These are phyloP conservation scores for Bicyclus anynana DNA, from an alignment of 1,140 invertebrate species.

Conservation along the genomic window DNA sequence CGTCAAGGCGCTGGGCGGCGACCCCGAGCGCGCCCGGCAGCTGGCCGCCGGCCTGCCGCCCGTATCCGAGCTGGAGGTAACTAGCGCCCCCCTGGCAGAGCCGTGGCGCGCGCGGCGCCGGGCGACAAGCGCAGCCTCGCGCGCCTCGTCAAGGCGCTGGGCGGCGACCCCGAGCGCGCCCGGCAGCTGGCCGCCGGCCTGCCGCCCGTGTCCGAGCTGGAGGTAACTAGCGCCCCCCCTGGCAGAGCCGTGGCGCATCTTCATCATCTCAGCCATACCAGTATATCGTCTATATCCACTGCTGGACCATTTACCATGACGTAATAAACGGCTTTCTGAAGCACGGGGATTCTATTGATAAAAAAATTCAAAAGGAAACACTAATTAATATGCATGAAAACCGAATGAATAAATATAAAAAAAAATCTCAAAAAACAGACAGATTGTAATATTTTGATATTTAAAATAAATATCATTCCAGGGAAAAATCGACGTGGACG, in stretches of 20 bases:
- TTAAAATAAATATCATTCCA: slow-evolving; percentile 28
- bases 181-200: slow-evolving; percentile 83
- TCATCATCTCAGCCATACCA: too few relatives aligned
- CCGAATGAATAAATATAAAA: too few relatives aligned
- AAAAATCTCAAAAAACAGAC: too few relatives aligned
- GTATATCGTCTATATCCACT: too few relatives aligned
- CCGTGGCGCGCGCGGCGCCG: slow-evolving; percentile 87
- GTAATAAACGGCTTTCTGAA: too few relatives aligned
- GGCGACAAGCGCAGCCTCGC: slow-evolving; percentile 88
- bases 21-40: slow-evolving; percentile 85
- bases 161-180: slow-evolving; percentile 86
- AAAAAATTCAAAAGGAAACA: too few relatives aligned
- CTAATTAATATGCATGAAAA: too few relatives aligned
- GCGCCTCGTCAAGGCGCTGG: slow-evolving; percentile 92
- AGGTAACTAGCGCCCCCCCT: too few relatives aligned
- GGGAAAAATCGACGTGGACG: slow-evolving; percentile 87
- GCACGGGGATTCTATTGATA: too few relatives aligned
- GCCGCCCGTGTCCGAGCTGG: slow-evolving; percentile 83
- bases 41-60: slow-evolving; percentile 85
- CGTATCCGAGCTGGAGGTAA: slow-evolving; percentile 79
- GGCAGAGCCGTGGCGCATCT: too few relatives aligned
- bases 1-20: slow-evolving; percentile 90
- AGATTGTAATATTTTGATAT: neutral
- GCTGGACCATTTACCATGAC: too few relatives aligned
- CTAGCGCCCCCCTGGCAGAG: too few relatives aligned